A percentile compares a stretch with the other conserved stretches of the same genome.
Evolutionary conservation across 2,113 vertebrate genomes (phyloP).

Genomic region (Synodontis membranacea): DNA sequence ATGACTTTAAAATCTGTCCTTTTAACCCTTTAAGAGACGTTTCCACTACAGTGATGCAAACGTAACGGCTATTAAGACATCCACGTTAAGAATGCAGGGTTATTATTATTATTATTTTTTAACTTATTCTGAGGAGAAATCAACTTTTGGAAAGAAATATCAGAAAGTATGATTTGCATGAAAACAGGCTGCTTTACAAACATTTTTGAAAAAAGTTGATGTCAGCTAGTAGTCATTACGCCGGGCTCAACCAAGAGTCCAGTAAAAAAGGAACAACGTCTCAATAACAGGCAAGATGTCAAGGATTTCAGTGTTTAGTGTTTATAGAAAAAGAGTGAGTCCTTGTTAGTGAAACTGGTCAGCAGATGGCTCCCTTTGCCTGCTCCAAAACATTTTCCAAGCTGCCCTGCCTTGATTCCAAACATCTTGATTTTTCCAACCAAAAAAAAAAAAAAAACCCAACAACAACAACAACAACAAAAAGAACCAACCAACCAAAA

Average conservation of each 20-base stretch:
- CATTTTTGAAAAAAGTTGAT: constrained; percentile 34
- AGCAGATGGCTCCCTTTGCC: constrained; percentile 37
- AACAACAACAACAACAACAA: neutral
- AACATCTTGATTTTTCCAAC: neutral
- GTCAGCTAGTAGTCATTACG: constrained; percentile 65
- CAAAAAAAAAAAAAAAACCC: neutral
- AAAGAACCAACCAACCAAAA: neutral
- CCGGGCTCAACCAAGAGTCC: constrained; percentile 53
- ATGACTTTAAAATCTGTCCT: constrained; percentile 6
- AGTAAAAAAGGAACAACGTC: constrained; percentile 53
- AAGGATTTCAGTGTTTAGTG: constrained; percentile 42
- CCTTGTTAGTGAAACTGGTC: constrained; percentile 9
- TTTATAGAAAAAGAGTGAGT: neutral
- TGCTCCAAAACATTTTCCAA: neutral
- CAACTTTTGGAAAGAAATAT: no score
- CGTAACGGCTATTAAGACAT: neutral
- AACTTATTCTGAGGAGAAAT: neutral
- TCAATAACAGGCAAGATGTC: constrained; percentile 12
- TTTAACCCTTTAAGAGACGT: neutral
- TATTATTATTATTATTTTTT: neutral
- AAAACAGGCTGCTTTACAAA: constrained; percentile 12
- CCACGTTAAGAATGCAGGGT: neutral
- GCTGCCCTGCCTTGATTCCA: neutral
- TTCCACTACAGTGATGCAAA: constrained; percentile 13
- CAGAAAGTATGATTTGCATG: neutral